Evolutionary conservation across 2,113 vertebrate genomes (phyloP).

Genomic region (Thamnaconus septentrionalis): DNA sequence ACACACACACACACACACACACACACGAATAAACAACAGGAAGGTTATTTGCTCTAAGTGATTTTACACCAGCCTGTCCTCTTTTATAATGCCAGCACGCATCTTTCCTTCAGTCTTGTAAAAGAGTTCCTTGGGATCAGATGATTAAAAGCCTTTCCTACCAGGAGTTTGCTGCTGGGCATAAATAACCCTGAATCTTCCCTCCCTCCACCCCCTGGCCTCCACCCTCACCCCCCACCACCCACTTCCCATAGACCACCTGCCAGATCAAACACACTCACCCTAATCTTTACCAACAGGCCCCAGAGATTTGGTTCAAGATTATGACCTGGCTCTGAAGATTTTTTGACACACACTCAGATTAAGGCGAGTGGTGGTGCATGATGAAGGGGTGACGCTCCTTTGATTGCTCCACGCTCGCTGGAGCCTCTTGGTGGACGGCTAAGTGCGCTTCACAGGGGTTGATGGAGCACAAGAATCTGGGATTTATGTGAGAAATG

Average conservation of each 20-base stretch:
- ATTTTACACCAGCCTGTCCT: constrained; percentile 9
- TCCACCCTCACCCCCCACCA: constrained; percentile 9
- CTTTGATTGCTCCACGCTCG: constrained; percentile 10
- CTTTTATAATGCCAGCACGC: constrained; percentile 15
- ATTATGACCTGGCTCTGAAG: constrained; percentile 60
- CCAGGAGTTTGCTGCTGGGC: constrained; percentile 27
- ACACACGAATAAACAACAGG: background rate
- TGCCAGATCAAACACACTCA: constrained; percentile 67
- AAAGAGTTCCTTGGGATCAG: constrained; percentile 16
- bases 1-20: background rate
- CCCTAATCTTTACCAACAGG: constrained; percentile 62
- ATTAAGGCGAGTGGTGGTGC: constrained; percentile 28
- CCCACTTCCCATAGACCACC: constrained; percentile 48
- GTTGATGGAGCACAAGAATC: constrained; percentile 3
- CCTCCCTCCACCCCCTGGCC: constrained; percentile 8
- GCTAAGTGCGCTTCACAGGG: constrained; percentile 16
- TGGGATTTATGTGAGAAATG: constrained; percentile 3
- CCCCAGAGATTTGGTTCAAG: constrained; percentile 56
- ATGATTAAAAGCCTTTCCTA: constrained; percentile 15
- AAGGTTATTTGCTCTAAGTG: background rate
- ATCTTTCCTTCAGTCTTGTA: constrained; percentile 15
- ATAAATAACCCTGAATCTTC: constrained; percentile 36
- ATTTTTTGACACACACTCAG: constrained; percentile 48
- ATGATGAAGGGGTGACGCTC: background rate
- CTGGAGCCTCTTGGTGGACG: background rate